These are phyloP conservation scores for Myoxocephalus aenaeus DNA, from an alignment of 2,797 vertebrate species.

Conservation along the genomic window DNA sequence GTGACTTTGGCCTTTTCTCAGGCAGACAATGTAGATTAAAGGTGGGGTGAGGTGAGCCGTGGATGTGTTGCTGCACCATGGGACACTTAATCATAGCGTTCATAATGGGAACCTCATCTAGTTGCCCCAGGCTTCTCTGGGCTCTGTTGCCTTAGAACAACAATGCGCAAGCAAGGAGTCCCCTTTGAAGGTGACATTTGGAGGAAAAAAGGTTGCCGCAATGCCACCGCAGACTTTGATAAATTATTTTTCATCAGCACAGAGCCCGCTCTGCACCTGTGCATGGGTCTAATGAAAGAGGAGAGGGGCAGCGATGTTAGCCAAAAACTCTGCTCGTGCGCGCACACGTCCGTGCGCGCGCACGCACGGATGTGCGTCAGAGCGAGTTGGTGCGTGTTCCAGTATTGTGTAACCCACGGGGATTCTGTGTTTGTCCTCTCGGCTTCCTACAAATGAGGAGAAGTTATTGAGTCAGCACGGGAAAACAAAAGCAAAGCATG, in stretches of 20 bases:
- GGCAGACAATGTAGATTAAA: constrained; percentile 75
- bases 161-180: constrained; percentile 65
- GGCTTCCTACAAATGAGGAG: constrained; percentile 64
- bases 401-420: constrained; percentile 48
- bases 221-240: constrained; percentile 76
- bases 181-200: constrained; percentile 81
- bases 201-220: constrained; percentile 71
- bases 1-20: constrained; percentile 73
- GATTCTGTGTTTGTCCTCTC: constrained; percentile 60
- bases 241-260: constrained; percentile 80
- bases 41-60: constrained; percentile 63
- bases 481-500: constrained; percentile 51
- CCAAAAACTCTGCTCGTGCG: constrained; percentile 37
- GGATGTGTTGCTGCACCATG: constrained; percentile 69
- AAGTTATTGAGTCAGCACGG: constrained; percentile 70
- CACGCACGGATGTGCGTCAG: constrained; percentile 8
- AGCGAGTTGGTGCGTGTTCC: constrained; percentile 36
- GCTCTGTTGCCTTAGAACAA: constrained; percentile 77
- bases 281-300: constrained; percentile 70
- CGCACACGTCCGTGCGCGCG: not conserved
- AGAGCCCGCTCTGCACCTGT: constrained; percentile 73
- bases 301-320: constrained; percentile 57
- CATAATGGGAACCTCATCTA: constrained; percentile 76
- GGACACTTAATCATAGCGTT: constrained; percentile 75
- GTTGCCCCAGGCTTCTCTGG: constrained; percentile 71